phyloP scores from a whole-genome alignment of 92 coral and sea anemone species.

The Epizoanthus stellaris region DNA sequence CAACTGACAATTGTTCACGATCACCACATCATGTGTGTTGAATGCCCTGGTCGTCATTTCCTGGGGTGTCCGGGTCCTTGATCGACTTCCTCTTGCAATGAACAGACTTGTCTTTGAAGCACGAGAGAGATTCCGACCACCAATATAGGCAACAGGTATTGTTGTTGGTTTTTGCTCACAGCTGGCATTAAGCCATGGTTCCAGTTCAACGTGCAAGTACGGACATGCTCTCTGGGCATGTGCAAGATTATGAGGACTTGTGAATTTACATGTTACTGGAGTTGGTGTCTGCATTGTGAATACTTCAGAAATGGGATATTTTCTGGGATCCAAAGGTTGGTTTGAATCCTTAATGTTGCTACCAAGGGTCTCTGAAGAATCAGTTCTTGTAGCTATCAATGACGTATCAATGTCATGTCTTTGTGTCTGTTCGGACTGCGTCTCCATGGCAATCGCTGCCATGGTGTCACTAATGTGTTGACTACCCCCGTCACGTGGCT shows the following conservation, averaged over 20 bases:
- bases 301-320: background rate
- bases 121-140: conserved; percentile 13
- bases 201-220: conserved; percentile 16
- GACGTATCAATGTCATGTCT: too few relatives aligned
- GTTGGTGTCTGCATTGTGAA: conserved; percentile 29
- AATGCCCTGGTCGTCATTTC: conserved; percentile 18
- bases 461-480: too few relatives aligned
- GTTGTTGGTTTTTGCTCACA: background rate
- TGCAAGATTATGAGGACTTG: conserved; percentile 24
- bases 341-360: background rate
- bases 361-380: background rate
- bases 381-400: background rate
- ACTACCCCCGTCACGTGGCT: too few relatives aligned
- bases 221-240: background rate
- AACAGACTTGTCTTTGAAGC: conserved; percentile 36
- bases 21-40: conserved; percentile 40
- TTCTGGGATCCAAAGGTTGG: background rate
- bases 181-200: conserved; percentile 21
- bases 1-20: conserved; percentile 22
- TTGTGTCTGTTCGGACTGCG: too few relatives aligned
- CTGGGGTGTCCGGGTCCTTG: background rate
- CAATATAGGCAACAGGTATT: conserved; percentile 11
- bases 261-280: conserved; percentile 34
- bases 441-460: too few relatives aligned
- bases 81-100: conserved; percentile 27